A percentile compares a stretch with the other conserved stretches of the same genome.
Conservation (phyloP, 1,140 invertebrate genomes). For the Aphaenogaster floridana region DNA sequence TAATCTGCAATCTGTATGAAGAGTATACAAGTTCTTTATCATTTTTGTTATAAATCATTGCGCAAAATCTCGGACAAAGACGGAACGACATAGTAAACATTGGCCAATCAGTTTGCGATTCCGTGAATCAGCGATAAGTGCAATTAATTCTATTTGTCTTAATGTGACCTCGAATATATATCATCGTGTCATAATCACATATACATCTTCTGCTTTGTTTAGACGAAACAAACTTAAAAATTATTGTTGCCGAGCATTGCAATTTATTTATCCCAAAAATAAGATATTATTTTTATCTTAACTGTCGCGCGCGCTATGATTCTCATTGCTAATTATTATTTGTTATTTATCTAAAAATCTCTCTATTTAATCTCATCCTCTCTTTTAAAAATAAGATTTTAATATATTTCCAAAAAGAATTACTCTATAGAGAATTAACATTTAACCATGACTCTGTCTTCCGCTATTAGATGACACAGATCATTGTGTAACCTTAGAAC, state of each 20-base stretch:
- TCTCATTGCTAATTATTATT: background rate
- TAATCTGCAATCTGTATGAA: background rate
- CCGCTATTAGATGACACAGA: background rate
- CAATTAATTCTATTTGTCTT: background rate
- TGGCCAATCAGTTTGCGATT: conserved; percentile 21
- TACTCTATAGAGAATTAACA: background rate
- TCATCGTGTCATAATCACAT: background rate
- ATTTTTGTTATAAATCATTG: background rate
- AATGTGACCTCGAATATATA: background rate
- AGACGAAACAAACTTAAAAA: background rate
- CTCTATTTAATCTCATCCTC: too few relatives aligned
- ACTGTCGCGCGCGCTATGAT: background rate
- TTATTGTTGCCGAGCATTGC: background rate
- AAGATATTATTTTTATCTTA: background rate
- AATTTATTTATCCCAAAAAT: background rate
- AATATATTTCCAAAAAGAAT: background rate
- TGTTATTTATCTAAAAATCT: background rate
- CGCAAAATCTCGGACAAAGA: conserved; percentile 33
- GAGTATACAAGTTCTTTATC: conserved; percentile 7
- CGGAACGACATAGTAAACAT: background rate
- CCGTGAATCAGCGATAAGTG: conserved; percentile 26
- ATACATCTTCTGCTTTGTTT: background rate
- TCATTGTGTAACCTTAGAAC: background rate
- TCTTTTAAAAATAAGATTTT: too few relatives aligned
- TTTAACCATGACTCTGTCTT: conserved; percentile 16